Conservation (phyloP, 2,888 invertebrate species). For the Choristoneura rosaceana region DNA sequence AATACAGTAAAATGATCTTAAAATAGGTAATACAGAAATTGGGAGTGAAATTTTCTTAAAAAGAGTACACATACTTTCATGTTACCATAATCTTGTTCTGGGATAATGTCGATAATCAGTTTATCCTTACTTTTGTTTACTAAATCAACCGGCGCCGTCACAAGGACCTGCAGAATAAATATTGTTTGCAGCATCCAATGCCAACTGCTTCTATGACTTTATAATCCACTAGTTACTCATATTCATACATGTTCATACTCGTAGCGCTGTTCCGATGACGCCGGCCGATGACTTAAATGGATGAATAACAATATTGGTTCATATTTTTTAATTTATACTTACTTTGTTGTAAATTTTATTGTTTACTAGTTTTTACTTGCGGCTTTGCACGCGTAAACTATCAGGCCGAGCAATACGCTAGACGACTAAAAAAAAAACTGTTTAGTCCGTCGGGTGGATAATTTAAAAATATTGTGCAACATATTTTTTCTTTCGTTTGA, state of each 20-base stretch:
- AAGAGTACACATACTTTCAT: background rate
- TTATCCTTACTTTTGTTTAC: slow-evolving; percentile 42
- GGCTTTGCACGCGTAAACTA: too few species aligned
- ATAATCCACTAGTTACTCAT: slow-evolving; percentile 40
- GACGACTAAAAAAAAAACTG: too few species aligned
- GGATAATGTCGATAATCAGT: slow-evolving; percentile 24
- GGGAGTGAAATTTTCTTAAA: background rate
- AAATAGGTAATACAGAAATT: too few species aligned
- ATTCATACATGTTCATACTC: too few species aligned
- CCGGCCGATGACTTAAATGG: background rate
- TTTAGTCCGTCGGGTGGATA: too few species aligned
- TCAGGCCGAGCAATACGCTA: too few species aligned
- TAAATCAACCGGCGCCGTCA: slow-evolving; percentile 39
- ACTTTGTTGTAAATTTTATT: background rate
- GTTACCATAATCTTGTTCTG: slow-evolving; percentile 17
- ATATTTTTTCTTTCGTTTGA: too few species aligned
- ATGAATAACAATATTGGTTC: background rate
- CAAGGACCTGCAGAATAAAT: slow-evolving; percentile 45
- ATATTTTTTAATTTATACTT: background rate
- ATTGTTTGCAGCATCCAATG: slow-evolving; percentile 47
- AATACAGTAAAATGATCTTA: too few species aligned
- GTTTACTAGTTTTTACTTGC: too few species aligned
- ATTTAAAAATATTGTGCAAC: too few species aligned
- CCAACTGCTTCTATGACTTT: slow-evolving; percentile 48
- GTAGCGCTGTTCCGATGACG: background rate